These are phyloP conservation scores for Cremastinae sp. DNA, from an alignment of 2,888 invertebrate species.

Conservation along the genomic window DNA sequence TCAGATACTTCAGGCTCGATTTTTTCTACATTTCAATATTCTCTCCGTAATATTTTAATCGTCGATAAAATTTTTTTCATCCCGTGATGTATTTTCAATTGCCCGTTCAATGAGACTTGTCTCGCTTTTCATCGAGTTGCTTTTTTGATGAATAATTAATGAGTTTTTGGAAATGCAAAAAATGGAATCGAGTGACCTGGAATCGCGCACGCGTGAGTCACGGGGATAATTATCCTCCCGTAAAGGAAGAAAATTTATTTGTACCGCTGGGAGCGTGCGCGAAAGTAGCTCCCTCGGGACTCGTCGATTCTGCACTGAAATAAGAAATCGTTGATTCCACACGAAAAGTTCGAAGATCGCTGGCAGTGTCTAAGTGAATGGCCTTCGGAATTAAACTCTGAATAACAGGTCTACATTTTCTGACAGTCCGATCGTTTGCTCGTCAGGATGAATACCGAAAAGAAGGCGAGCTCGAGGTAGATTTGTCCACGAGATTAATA, in stretches of 20 bases:
- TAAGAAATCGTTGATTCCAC: not conserved
- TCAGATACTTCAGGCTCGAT: too few relatives aligned
- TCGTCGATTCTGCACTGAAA: conserved; percentile 35
- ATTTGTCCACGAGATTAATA: conserved; percentile 47
- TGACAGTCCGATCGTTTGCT: not conserved
- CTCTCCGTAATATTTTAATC: too few relatives aligned
- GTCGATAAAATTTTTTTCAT: too few relatives aligned
- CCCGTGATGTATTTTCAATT: too few relatives aligned
- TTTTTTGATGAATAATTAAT: too few relatives aligned
- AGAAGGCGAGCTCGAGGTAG: conserved; percentile 19
- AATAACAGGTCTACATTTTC: not conserved
- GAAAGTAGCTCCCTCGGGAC: conserved; percentile 53
- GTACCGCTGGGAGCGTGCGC: conserved; percentile 19
- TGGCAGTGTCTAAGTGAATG: not conserved
- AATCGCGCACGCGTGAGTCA: too few relatives aligned
- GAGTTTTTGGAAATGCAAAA: conserved; percentile 1
- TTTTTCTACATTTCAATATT: too few relatives aligned
- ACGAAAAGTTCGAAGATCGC: conserved; percentile 26
- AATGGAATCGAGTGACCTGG: too few relatives aligned
- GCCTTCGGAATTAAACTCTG: not conserved
- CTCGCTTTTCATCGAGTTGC: too few relatives aligned
- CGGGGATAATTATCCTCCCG: too few relatives aligned
- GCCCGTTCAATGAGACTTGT: too few relatives aligned
- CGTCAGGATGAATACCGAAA: conserved; percentile 16
- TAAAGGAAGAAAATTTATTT: too few relatives aligned